Percentiles rank a stretch among this genome's conserved stretches.
Conservation (phyloP, 1,140 invertebrate species). For the Epicauta chinensis region DNA sequence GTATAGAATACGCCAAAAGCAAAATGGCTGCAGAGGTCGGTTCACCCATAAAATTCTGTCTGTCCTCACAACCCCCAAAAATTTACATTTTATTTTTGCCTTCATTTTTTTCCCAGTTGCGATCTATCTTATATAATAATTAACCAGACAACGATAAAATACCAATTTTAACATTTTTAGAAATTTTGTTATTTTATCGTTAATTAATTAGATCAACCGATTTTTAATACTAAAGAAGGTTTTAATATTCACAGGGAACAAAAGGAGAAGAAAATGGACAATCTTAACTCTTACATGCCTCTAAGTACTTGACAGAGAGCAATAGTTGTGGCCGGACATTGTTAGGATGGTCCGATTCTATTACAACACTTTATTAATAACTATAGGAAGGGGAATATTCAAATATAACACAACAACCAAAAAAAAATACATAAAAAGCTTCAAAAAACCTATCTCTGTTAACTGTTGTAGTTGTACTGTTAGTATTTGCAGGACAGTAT, state of each 20-base stretch:
- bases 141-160: too few relatives aligned
- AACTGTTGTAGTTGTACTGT: conserved; percentile 36
- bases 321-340: conserved; percentile 34
- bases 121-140: too few relatives aligned
- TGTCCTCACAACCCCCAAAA: too few relatives aligned
- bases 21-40: conserved; percentile 85
- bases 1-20: conserved; percentile 97
- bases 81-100: too few relatives aligned
- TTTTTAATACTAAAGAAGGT: neutral
- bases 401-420: neutral
- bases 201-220: too few relatives aligned
- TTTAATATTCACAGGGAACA: conserved; percentile 50
- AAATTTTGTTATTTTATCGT: too few relatives aligned
- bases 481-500: conserved; percentile 32
- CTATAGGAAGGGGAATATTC: neutral
- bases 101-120: too few relatives aligned
- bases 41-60: too few relatives aligned
- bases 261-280: conserved; percentile 65
- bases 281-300: conserved; percentile 50
- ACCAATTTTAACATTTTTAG: too few relatives aligned
- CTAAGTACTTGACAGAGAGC: conserved; percentile 42
- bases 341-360: conserved; percentile 25
- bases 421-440: conserved; percentile 11
- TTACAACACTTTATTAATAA: neutral
- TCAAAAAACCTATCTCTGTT: conserved; percentile 32